These are phyloP conservation scores for Aleadryas rufinucha DNA, from an alignment of 2,113 vertebrate genomes.

Conservation along the genomic window DNA sequence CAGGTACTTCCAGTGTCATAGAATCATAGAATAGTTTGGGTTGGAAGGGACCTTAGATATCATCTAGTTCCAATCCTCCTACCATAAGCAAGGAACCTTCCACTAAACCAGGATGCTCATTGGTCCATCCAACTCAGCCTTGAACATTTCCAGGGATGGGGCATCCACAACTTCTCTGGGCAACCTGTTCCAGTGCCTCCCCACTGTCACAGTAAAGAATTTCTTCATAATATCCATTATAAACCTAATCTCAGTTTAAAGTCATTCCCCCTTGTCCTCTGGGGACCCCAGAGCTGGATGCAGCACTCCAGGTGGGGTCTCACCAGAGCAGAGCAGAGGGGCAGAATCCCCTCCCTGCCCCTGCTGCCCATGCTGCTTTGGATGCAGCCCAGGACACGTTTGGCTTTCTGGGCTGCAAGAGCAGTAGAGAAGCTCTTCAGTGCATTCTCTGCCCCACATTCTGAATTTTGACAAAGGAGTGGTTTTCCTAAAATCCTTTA, in stretches of 20 bases:
- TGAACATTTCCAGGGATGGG: not conserved
- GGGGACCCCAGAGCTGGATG: not conserved
- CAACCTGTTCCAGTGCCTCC: not conserved
- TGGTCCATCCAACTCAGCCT: not conserved
- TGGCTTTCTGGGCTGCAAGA: not conserved
- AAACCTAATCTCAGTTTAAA: not conserved
- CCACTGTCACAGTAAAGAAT: rapidly evolving
- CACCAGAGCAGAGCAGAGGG: not conserved
- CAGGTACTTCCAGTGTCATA: not conserved
- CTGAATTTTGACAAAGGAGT: not conserved
- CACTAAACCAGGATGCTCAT: not conserved
- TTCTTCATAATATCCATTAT: not conserved
- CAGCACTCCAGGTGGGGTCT: not conserved
- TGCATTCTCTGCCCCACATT: not conserved
- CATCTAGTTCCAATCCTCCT: not conserved
- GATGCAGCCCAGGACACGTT: not conserved
- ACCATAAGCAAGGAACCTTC: not conserved
- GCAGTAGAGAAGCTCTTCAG: not conserved
- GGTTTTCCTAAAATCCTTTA: not conserved
- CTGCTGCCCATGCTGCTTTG: not conserved
- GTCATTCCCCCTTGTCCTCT: no score
- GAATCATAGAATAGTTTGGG: not conserved
- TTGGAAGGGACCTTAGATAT: not conserved
- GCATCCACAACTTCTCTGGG: not conserved
- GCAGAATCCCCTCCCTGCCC: not conserved